A percentile compares a stretch with the other conserved stretches of the same genome.
Conservation (phyloP, 2,888 invertebrate species). For the Rhynchonema sp. region DNA sequence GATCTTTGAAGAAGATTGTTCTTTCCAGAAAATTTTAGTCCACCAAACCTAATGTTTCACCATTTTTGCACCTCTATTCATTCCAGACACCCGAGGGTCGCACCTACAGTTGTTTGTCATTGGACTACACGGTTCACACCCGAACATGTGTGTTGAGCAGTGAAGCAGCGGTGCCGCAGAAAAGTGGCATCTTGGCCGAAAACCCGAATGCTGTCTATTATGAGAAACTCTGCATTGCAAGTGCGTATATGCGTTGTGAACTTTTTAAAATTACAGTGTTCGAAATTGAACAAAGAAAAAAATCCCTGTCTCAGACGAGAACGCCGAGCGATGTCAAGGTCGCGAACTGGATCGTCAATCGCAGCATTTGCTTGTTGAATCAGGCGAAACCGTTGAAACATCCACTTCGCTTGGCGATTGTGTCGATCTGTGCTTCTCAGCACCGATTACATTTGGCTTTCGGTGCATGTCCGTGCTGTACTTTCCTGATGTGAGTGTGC, state of each 20-base stretch:
- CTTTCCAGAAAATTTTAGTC: background rate
- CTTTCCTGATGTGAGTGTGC: slow-evolving; percentile 2
- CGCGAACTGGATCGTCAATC: slow-evolving; percentile 4
- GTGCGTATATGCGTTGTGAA: no score
- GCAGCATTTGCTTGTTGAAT: slow-evolving; percentile 1
- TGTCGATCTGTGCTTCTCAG: slow-evolving; percentile 1
- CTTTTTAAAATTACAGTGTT: no score
- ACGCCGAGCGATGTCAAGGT: background rate
- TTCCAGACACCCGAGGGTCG: slow-evolving; percentile 2
- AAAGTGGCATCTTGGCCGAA: slow-evolving; percentile 1
- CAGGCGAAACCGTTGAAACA: slow-evolving; percentile 2
- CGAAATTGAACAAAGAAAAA: no score
- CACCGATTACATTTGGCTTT: background rate
- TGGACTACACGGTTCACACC: slow-evolving; percentile 1
- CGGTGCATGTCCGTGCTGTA: slow-evolving; percentile 1
- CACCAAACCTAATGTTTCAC: background rate
- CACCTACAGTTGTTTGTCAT: background rate
- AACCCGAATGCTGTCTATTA: slow-evolving; percentile 2
- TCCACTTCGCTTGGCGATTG: slow-evolving; percentile 1
- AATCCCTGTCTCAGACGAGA: background rate
- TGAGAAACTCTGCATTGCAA: slow-evolving; percentile 4
- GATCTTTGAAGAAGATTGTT: no score
- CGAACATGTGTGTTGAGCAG: slow-evolving; percentile 2
- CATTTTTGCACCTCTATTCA: background rate
- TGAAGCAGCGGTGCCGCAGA: slow-evolving; percentile 3